Percentiles rank a stretch among this genome's conserved stretches.
These are phyloP conservation scores for Pinna nobilis DNA, from an alignment of 1,140 invertebrate genomes.

Conservation along the genomic window DNA sequence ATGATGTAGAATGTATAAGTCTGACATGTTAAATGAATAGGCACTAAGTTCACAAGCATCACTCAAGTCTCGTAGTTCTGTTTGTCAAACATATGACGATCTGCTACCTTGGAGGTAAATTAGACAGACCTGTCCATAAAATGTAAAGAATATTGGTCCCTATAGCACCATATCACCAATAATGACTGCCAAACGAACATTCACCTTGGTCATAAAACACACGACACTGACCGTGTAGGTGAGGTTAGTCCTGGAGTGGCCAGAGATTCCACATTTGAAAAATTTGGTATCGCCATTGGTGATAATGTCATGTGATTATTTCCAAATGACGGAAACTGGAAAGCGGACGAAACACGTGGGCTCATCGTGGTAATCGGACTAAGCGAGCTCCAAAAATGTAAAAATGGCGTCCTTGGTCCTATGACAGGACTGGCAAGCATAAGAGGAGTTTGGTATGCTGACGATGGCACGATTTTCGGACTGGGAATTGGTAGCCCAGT, in stretches of 20 bases:
- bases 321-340: slow-evolving; percentile 65
- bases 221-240: slow-evolving; percentile 26
- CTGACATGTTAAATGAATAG: no score
- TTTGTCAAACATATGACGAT: no score
- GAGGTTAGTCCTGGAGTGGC: slow-evolving; percentile 38
- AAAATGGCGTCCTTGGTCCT: slow-evolving; percentile 55
- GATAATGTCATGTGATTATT: slow-evolving; percentile 56
- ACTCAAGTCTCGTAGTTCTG: no score
- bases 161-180: no score
- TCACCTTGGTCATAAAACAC: slow-evolving; percentile 47
- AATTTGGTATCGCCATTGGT: slow-evolving; percentile 47
- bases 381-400: slow-evolving; percentile 71
- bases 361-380: slow-evolving; percentile 66
- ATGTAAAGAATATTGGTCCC: no score
- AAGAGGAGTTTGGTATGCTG: slow-evolving; percentile 54
- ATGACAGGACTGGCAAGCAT: slow-evolving; percentile 63
- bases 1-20: no score
- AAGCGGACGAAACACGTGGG: slow-evolving; percentile 59
- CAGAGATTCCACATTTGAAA: slow-evolving; percentile 41
- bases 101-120: no score
- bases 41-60: no score
- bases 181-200: no score
- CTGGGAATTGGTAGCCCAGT: slow-evolving; percentile 26
- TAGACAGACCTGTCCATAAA: no score
- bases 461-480: slow-evolving; percentile 42